Evolutionary conservation across 2,797 vertebrate species (phyloP), one percentile per base, ranked within the genome.

Genomic region (Passerculus sandwichensis): DNA sequence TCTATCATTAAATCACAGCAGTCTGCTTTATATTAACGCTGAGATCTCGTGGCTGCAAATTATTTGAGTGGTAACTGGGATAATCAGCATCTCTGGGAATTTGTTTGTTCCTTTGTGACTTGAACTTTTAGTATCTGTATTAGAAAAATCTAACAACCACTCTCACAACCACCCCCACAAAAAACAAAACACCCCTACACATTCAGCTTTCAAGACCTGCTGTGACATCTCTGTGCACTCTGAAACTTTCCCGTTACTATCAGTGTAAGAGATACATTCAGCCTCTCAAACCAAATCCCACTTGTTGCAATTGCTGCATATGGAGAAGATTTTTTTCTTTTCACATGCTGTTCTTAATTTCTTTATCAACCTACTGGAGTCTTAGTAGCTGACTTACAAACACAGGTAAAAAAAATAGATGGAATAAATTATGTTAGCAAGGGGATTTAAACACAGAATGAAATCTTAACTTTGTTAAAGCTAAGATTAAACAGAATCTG

Each of bases 111-210:
- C 51, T 78, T 81, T 73, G 22, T 8, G 26, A 70, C 10, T 13
- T 48, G 42, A 79, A 75, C 32, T 82, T 72, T 30, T 9, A 57
- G 15, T 22, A 64, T 19, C 25, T 20, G 3, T 25, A 45, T 12
- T 18, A 64, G 26, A 66, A 73, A 76, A 84, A 62, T 5, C 13
- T 27, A 79, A 59, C 29, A 66, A 15, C 29, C 19, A 15, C 8
- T 45, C 60, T 18, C 30, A 29, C 0, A 0, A n/a, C 18, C 29
- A 38, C 6, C 11, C 8, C n/a, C 10, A 4, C 6, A 26, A 34
- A 32, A 10, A 6, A 18, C 4, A 32, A 45, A 26, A 75, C 34
- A 11, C 0, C 15, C 26, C 16, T 67, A 38, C 27, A 42, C 15
- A 38, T 10, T 48, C 23, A 42, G 6, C 32, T 87, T 87, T 11